These are phyloP conservation scores for Hybognathus amarus DNA, from an alignment of 2,797 vertebrate genomes.

Conservation along the genomic window DNA sequence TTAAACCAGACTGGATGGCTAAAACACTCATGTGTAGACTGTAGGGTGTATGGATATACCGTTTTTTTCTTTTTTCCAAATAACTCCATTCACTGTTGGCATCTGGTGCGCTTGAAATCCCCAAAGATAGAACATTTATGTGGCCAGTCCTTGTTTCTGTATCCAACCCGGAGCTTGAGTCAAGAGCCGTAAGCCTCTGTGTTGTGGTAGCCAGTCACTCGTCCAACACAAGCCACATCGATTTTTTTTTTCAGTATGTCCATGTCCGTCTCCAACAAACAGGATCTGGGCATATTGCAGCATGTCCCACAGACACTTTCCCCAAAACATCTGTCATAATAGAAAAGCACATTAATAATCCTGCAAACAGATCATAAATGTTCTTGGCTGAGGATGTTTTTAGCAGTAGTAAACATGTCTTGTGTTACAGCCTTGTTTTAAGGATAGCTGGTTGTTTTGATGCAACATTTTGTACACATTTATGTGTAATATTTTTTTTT, in stretches of 20 bases:
- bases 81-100: conserved; percentile 74
- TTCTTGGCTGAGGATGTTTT: conserved; percentile 20
- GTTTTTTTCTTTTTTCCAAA: conserved; percentile 72
- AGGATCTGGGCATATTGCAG: conserved; percentile 29
- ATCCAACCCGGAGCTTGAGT: conserved; percentile 65
- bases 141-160: conserved; percentile 66
- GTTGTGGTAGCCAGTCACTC: conserved; percentile 69
- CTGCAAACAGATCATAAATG: conserved; percentile 35
- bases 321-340: conserved; percentile 35
- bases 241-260: conserved; percentile 38
- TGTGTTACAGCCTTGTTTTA: background rate
- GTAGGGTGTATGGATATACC: conserved; percentile 57
- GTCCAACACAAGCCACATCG: conserved; percentile 46
- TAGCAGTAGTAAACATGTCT: conserved; percentile 18
- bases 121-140: conserved; percentile 49
- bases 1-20: conserved; percentile 62
- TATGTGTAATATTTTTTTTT: background rate
- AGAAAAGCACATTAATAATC: conserved; percentile 35
- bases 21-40: conserved; percentile 38
- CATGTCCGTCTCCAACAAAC: conserved; percentile 37
- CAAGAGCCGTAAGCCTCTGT: conserved; percentile 67
- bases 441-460: conserved; percentile 1
- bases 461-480: background rate
- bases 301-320: background rate
- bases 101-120: conserved; percentile 34